A percentile compares a stretch with the other conserved stretches of the same genome.
Conservation (phyloP, 2,888 invertebrate species). For the Lomographa bimaculata region DNA sequence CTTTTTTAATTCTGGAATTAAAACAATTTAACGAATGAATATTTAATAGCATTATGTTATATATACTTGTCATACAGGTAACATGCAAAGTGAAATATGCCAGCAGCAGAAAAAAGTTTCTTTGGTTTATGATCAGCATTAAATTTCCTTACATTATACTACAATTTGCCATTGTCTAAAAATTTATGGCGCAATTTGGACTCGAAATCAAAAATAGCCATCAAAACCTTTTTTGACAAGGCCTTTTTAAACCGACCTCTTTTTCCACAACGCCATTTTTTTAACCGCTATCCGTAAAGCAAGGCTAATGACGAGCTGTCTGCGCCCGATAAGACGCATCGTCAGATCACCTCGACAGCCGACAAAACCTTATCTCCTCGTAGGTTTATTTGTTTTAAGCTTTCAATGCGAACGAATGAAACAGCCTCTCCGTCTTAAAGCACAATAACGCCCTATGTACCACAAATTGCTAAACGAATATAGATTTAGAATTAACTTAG, state of each 20-base stretch:
- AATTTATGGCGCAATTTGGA: no score
- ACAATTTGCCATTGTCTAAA: no score
- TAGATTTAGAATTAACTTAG: no score
- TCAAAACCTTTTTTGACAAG: slow-evolving; percentile 2
- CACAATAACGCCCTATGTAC: slow-evolving; percentile 45
- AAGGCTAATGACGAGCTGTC: slow-evolving; percentile 33
- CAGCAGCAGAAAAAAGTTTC: no score
- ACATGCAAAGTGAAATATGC: no score
- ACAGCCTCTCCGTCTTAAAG: slow-evolving; percentile 63
- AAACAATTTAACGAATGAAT: no score
- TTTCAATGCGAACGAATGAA: slow-evolving; percentile 78
- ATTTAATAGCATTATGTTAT: no score
- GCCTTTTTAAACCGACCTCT: neutral
- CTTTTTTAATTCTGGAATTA: no score
- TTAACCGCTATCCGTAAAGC: slow-evolving; percentile 28
- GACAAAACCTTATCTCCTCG: slow-evolving; percentile 72
- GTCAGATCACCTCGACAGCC: slow-evolving; percentile 66
- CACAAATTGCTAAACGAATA: slow-evolving; percentile 12
- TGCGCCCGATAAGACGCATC: slow-evolving; percentile 50
- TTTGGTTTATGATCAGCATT: no score
- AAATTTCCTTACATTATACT: no score
- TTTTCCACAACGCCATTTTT: slow-evolving; percentile 11
- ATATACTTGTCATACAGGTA: no score
- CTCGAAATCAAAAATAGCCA: no score
- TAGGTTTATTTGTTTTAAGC: slow-evolving; percentile 82